Percentiles rank a stretch among this genome's conserved stretches.
Evolutionary conservation across 2,797 vertebrate species (phyloP).

Genomic region (Nannoperca australis): DNA sequence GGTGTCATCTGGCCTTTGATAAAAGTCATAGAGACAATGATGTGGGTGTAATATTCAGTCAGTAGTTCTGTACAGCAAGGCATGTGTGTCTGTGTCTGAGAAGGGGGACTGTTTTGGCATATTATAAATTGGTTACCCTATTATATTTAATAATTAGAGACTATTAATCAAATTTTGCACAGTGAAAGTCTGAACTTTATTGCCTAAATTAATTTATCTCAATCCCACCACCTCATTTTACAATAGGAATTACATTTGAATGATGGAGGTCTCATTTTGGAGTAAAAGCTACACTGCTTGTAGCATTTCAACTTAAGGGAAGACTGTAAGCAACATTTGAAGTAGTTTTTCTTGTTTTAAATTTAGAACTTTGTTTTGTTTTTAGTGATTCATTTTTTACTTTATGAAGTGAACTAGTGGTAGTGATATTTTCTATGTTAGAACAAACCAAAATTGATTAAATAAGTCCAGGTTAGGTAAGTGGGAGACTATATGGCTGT

Average conservation of each 20-base stretch:
- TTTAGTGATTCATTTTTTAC: not conserved
- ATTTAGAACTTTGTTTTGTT: not conserved
- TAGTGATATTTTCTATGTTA: not conserved
- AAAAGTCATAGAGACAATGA: not conserved
- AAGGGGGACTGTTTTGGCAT: not conserved
- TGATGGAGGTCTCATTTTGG: not conserved
- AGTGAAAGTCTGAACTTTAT: not conserved
- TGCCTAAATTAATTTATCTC: not conserved
- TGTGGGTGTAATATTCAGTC: conserved; percentile 2
- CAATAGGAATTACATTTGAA: not conserved
- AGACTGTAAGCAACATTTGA: not conserved
- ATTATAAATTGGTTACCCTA: not conserved
- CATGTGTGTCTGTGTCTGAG: not conserved
- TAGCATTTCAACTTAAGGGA: not conserved
- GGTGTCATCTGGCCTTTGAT: not conserved
- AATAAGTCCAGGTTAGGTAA: not conserved
- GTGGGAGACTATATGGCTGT: not conserved
- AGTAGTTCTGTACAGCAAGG: not conserved
- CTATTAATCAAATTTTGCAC: not conserved
- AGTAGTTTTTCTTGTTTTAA: not conserved
- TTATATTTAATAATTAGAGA: not conserved
- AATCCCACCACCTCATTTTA: not conserved
- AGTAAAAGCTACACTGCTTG: not conserved
- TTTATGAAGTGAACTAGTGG: not conserved
- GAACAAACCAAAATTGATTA: not conserved